Conservation (phyloP, 2,888 invertebrate species). For the Auanema sp. region DNA sequence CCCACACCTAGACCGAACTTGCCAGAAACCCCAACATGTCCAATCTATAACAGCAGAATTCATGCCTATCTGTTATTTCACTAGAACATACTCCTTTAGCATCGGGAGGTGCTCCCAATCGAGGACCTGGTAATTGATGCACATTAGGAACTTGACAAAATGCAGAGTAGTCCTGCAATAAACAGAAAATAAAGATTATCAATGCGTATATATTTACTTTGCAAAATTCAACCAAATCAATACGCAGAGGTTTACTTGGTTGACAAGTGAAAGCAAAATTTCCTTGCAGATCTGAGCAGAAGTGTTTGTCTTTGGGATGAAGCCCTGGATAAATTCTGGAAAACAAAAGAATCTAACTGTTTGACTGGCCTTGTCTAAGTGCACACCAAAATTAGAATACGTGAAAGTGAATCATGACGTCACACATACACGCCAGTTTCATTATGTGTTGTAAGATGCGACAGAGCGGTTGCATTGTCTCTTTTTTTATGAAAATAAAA, state of each 20-base stretch:
- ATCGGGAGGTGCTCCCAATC: constrained; percentile 44
- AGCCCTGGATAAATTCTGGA: constrained; percentile 39
- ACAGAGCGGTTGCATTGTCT: too few species aligned
- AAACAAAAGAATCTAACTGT: background rate
- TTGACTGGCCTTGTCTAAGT: too few species aligned
- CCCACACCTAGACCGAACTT: constrained; percentile 52
- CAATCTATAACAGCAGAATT: constrained; percentile 14
- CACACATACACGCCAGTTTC: too few species aligned
- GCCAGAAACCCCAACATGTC: constrained; percentile 50
- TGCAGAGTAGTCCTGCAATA: constrained; percentile 48
- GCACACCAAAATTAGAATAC: background rate
- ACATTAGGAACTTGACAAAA: constrained; percentile 51
- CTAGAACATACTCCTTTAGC: constrained; percentile 18
- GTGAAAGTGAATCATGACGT: too few species aligned
- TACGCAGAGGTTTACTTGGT: constrained; percentile 51
- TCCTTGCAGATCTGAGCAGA: constrained; percentile 46
- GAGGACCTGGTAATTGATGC: constrained; percentile 52
- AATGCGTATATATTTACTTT: constrained; percentile 33
- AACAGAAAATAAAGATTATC: too few species aligned
- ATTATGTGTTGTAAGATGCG: too few species aligned
- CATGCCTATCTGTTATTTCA: background rate
- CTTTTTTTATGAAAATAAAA: too few species aligned
- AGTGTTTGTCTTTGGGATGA: constrained; percentile 35
- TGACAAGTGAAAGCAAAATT: constrained; percentile 54
- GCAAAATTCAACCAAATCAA: constrained; percentile 57